Evolutionary conservation across 2,797 vertebrate species (phyloP).

Genomic region (Malacoctenus gilli): DNA sequence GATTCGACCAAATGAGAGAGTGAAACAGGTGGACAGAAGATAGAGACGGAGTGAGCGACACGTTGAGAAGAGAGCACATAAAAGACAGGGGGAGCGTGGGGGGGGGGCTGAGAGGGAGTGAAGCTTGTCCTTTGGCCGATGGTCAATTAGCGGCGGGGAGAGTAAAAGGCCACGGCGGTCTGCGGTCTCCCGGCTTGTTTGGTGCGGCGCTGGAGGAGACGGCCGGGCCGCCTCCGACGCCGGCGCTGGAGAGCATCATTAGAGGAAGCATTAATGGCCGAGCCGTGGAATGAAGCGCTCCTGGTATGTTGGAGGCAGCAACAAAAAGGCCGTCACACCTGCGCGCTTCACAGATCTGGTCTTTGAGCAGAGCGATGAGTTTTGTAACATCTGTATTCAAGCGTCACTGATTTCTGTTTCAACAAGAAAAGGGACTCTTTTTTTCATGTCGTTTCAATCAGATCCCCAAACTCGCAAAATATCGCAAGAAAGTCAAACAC

Average conservation of each 20-base stretch:
- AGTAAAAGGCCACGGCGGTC: conserved; percentile 50
- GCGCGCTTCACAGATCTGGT: neutral
- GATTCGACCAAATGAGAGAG: no score
- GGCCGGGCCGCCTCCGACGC: conserved; percentile 59
- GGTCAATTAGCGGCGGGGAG: conserved; percentile 67
- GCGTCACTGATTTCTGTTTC: no score
- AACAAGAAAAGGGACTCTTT: no score
- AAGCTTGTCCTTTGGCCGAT: conserved; percentile 65
- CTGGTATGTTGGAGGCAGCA: conserved; percentile 12
- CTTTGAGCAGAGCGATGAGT: no score
- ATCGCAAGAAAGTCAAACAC: no score
- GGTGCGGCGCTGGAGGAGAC: conserved; percentile 60
- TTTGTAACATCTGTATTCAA: no score
- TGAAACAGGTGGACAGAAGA: conserved; percentile 2
- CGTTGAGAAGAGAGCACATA: conserved; percentile 21
- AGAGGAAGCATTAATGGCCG: conserved; percentile 49
- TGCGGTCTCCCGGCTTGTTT: conserved; percentile 66
- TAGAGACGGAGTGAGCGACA: conserved; percentile 22
- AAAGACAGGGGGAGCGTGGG: conserved; percentile 40
- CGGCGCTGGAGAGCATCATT: conserved; percentile 41
- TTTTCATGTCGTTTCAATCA: no score
- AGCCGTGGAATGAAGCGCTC: conserved; percentile 35
- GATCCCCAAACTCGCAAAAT: no score
- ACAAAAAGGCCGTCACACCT: neutral
- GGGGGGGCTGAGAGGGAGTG: conserved; percentile 37